These are phyloP conservation scores for Drosophila repleta DNA, from an alignment of 1,140 invertebrate genomes.

Conservation along the genomic window DNA sequence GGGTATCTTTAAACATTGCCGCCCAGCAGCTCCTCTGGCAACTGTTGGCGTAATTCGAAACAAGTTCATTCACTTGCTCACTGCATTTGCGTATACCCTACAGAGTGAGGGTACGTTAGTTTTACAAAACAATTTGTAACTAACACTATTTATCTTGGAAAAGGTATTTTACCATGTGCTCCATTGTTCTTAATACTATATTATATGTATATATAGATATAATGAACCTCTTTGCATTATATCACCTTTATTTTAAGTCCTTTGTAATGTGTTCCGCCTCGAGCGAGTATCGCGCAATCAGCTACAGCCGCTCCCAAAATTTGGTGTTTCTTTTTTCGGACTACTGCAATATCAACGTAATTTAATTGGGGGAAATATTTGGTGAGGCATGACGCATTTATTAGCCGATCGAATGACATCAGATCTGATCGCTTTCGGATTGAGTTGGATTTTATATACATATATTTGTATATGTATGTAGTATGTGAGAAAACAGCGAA, in stretches of 20 bases:
- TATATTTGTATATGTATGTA: conserved; percentile 37
- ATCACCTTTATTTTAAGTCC: too few species aligned
- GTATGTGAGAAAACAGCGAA: conserved; percentile 64
- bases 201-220: too few species aligned
- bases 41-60: conserved; percentile 55
- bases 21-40: too few species aligned
- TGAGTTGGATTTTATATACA: conserved; percentile 21
- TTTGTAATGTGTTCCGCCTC: not conserved
- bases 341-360: conserved; percentile 10
- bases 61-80: conserved; percentile 68
- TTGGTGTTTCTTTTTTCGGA: not conserved
- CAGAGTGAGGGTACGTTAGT: not conserved
- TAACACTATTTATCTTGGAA: too few species aligned
- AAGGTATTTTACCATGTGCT: too few species aligned
- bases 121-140: not conserved
- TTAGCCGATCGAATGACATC: conserved; percentile 66
- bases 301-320: not conserved
- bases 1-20: conserved; percentile 26
- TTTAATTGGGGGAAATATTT: conserved; percentile 19
- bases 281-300: not conserved
- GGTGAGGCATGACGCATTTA: conserved; percentile 54
- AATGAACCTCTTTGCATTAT: too few species aligned
- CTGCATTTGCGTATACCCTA: not conserved
- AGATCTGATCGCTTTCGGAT: conserved; percentile 48
- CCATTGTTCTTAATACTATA: too few species aligned